A percentile compares a stretch with the other conserved stretches of the same genome.
Evolutionary conservation across 53 echinoderm and acorn worm genomes (phyloP).

Genomic region (Holothuria scabra): DNA sequence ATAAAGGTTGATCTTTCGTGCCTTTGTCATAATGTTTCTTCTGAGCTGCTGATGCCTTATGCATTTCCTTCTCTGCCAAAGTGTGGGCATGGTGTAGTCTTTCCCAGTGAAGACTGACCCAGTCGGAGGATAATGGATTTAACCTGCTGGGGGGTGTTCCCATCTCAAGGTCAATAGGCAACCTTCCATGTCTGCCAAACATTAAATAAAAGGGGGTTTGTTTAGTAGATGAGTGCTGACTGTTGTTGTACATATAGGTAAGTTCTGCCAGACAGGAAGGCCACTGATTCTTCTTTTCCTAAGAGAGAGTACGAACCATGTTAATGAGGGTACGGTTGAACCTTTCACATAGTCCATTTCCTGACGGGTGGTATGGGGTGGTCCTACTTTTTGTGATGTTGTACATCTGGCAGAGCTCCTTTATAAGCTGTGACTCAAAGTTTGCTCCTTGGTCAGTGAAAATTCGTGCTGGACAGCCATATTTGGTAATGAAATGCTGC

Average conservation of each 20-base stretch:
- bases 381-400: conserved; percentile 10
- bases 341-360: conserved; percentile 28
- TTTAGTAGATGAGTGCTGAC: conserved; percentile 13
- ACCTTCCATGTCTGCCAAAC: conserved; percentile 24
- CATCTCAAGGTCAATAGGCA: conserved; percentile 15
- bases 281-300: conserved; percentile 23
- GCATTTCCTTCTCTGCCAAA: too few relatives aligned
- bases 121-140: too few relatives aligned
- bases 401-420: neutral
- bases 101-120: too few relatives aligned
- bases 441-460: too few relatives aligned
- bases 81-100: too few relatives aligned
- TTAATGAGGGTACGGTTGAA: conserved; percentile 35
- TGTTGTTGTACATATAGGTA: conserved; percentile 19
- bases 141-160: too few relatives aligned
- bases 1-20: too few relatives aligned
- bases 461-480: too few relatives aligned
- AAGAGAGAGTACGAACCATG: conserved; percentile 7
- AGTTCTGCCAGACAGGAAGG: conserved; percentile 3
- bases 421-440: too few relatives aligned
- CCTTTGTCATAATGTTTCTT: too few relatives aligned
- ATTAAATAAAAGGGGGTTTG: conserved; percentile 33
- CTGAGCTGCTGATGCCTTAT: too few relatives aligned
- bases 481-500: too few relatives aligned
- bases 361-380: conserved; percentile 25